Percentiles rank a stretch among this genome's conserved stretches.
These are phyloP conservation scores for Pollenia angustigena DNA, from an alignment of 2,888 invertebrate genomes.

Conservation along the genomic window DNA sequence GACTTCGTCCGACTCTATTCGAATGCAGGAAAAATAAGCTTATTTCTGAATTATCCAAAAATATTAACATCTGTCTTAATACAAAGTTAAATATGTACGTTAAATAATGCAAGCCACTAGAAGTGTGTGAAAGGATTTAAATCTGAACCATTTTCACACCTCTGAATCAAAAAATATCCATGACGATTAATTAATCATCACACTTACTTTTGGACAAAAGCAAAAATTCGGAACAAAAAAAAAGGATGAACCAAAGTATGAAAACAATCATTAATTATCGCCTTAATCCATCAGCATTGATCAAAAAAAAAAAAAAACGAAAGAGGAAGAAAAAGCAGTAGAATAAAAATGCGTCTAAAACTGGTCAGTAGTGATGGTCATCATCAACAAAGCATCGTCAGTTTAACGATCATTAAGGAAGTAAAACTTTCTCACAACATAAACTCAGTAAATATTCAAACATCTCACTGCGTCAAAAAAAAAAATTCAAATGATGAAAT, in stretches of 20 bases:
- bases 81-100: not conserved
- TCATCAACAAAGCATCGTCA: constrained; percentile 1
- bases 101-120: not conserved
- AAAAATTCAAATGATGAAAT: constrained; percentile 54
- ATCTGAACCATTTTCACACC: constrained; percentile 68
- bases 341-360: constrained; percentile 75
- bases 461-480: constrained; percentile 12
- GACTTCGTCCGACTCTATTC: too few species aligned
- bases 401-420: constrained; percentile 75
- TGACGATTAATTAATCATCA: constrained; percentile 70
- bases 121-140: constrained; percentile 67
- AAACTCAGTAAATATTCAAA: constrained; percentile 14
- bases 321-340: constrained; percentile 4
- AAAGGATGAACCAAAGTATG: constrained; percentile 51
- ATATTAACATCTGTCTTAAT: not conserved
- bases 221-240: constrained; percentile 18
- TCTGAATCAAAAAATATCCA: constrained; percentile 47
- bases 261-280: constrained; percentile 80
- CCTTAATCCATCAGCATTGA: constrained; percentile 79
- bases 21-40: too few species aligned
- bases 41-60: not conserved
- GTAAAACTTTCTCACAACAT: constrained; percentile 80
- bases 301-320: constrained; percentile 28
- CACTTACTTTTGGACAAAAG: constrained; percentile 14
- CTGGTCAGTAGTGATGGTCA: constrained; percentile 58